Conservation (phyloP, 2,888 invertebrate genomes). For the Lottia scabra region DNA sequence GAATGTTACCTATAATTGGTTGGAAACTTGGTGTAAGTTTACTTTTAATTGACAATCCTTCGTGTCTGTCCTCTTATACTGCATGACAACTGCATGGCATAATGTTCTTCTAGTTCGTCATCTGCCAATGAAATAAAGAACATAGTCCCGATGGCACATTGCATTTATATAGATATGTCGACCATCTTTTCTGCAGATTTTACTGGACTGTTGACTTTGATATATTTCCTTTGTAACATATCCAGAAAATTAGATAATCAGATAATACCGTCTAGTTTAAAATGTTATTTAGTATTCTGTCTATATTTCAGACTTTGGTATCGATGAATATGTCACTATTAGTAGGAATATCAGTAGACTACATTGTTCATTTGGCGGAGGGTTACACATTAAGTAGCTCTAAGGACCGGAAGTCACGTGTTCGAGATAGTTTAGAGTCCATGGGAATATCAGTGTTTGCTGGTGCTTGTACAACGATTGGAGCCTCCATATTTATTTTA, state of each 20-base stretch:
- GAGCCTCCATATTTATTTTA: slow-evolving; percentile 57
- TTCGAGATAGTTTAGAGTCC: slow-evolving; percentile 45
- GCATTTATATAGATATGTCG: no score
- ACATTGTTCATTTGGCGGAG: slow-evolving; percentile 55
- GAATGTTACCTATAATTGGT: slow-evolving; percentile 59
- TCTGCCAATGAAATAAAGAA: no score
- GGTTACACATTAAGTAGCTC: slow-evolving; percentile 45
- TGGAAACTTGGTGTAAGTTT: slow-evolving; percentile 63
- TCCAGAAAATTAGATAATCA: not conserved
- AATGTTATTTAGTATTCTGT: no score
- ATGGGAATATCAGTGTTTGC: slow-evolving; percentile 60
- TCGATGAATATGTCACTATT: slow-evolving; percentile 51
- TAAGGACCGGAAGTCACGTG: slow-evolving; percentile 37
- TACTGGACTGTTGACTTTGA: no score
- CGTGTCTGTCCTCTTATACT: no score
- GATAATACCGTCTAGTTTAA: no score
- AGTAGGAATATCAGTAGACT: slow-evolving; percentile 53
- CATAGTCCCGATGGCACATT: no score
- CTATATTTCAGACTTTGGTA: slow-evolving; percentile 38
- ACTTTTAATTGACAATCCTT: not conserved
- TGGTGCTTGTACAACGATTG: slow-evolving; percentile 59
- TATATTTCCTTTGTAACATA: no score
- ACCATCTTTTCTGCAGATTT: no score
- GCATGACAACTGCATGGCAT: no score
- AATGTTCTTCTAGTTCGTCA: no score